Evolutionary conservation across 2,797 vertebrate genomes (phyloP), one percentile per base, ranked within the genome.

Genomic region (Etheostoma nigrum): DNA sequence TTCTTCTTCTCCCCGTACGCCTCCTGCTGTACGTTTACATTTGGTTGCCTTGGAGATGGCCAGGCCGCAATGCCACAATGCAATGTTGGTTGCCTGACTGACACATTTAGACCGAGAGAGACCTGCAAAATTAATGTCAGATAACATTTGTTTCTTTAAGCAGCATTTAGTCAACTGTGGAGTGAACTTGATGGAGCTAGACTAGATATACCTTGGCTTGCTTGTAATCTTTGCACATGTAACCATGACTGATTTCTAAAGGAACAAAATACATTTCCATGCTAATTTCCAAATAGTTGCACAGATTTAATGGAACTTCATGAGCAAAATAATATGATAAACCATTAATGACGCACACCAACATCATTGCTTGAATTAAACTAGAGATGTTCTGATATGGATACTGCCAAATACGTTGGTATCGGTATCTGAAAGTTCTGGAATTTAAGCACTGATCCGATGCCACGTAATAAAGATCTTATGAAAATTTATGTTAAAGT

Each of bases 21-120:
- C 84, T 86, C 83, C 88, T 88, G 86, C 83, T 58, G 74, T 92
- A 88, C 59, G 94, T 95, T 95, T 95, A 94, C 92, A 87, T 83
- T 91, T 64, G 89, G 94, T 95, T 91, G 60, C 92, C 86, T 65
- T 84, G 94, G 94, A 82, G 89, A 94, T 65, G 47, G 76, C 30
- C 62, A 57, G 76, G 76, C 76, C 72, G 87, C 70, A 89, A 86
- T 71, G 25, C 66, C 75, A 63, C 4, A 10, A 47, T 49, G 21
- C 57, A 30, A 6, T 45, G 60, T 74, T 48, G 58, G 45, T 42
- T 47, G 68, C 10, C 42, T 53, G 60, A 66, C 42, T 53, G 60
- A 66, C 21, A 53, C 58, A 13, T 6, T 48, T 23, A 65, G 27
- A 54, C 51, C 15, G 33, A 69, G 52, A 16, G 36, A 52, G 60